phyloP scores from a whole-genome alignment of 2,113 vertebrate species.

The Strigops habroptila region DNA sequence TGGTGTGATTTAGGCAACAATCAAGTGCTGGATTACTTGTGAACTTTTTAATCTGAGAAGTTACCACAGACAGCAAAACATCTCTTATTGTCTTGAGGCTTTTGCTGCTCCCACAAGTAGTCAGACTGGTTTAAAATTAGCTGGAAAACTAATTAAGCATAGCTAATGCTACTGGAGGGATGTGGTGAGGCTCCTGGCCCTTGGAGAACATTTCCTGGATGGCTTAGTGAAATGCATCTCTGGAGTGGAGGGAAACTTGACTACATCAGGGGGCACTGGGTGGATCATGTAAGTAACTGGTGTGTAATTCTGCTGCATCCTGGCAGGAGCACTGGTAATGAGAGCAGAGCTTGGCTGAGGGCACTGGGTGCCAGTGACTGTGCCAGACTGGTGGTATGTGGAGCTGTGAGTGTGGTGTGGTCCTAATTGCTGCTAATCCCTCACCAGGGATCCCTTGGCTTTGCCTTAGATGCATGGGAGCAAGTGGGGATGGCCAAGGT shows the following conservation, averaged over 20 bases:
- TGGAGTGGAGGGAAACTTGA: neutral
- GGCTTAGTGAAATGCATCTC: neutral
- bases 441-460: neutral
- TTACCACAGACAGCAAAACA: neutral
- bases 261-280: neutral
- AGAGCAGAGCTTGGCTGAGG: neutral
- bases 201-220: neutral
- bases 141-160: neutral
- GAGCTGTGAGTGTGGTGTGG: too few relatives aligned
- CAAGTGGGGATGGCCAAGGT: accelerated
- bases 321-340: neutral
- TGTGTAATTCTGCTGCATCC: neutral
- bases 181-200: neutral
- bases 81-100: neutral
- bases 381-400: accelerated
- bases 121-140: neutral
- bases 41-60: neutral
- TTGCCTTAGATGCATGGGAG: neutral
- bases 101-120: neutral
- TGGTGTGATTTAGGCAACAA: neutral
- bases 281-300: neutral
- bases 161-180: neutral
- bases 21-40: neutral
- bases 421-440: too few relatives aligned
- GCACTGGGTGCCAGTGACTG: neutral